Percentiles rank a stretch among this genome's conserved stretches.
Evolutionary conservation across 1,140 invertebrate genomes (phyloP).

Genomic region (Bursaphelenchus mucronatus): DNA sequence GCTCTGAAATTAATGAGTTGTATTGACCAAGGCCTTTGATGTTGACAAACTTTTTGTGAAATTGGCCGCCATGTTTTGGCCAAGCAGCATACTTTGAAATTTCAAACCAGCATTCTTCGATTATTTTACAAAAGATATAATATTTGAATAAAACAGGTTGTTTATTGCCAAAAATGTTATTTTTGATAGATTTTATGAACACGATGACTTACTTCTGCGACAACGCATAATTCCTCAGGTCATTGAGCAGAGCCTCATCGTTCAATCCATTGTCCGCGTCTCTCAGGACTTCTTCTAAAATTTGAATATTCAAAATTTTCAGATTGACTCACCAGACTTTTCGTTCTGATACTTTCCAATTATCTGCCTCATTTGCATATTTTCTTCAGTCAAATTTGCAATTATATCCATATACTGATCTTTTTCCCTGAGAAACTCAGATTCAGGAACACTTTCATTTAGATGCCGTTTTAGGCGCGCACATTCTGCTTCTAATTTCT

Average conservation of each 20-base stretch:
- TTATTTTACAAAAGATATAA: too few species aligned
- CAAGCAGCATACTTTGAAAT: background rate
- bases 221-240: conserved; percentile 2
- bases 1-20: background rate
- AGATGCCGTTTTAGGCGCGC: conserved; percentile 27
- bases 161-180: too few species aligned
- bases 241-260: conserved; percentile 6
- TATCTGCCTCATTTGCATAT: conserved; percentile 36
- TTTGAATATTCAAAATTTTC: background rate
- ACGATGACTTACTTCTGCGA: conserved; percentile 5
- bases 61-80: too few species aligned
- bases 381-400: conserved; percentile 38
- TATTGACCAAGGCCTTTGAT: too few species aligned
- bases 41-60: too few species aligned
- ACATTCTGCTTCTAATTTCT: conserved; percentile 40
- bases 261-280: conserved; percentile 4
- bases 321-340: conserved; percentile 10
- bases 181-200: too few species aligned
- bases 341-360: conserved; percentile 34
- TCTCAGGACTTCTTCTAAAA: background rate
- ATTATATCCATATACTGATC: conserved; percentile 45
- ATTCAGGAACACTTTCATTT: conserved; percentile 36
- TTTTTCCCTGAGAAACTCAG: conserved; percentile 38
- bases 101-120: background rate
- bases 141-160: too few species aligned